These are phyloP conservation scores for Benthosema pterotum DNA, from an alignment of 2,797 vertebrate species.

Conservation along the genomic window DNA sequence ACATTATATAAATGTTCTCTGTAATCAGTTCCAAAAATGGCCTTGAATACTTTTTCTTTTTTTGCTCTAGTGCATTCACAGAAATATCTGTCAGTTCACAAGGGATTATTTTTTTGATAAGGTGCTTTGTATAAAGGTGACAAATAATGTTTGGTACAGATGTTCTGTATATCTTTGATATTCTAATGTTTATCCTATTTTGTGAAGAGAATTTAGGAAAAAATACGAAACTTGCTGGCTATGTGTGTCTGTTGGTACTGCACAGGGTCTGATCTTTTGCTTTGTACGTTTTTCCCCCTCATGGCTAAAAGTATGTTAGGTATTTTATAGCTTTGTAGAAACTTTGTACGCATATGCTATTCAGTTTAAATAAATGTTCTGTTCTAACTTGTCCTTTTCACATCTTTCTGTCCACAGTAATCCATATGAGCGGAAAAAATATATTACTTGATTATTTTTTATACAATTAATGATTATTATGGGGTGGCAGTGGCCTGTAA, in stretches of 20 bases:
- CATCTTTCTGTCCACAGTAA: slow-evolving; percentile 27
- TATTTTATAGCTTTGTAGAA: slow-evolving; percentile 99
- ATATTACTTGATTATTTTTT: background rate
- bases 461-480: background rate
- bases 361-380: slow-evolving; percentile 91
- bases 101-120: slow-evolving; percentile 91
- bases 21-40: slow-evolving; percentile 69
- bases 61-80: slow-evolving; percentile 47
- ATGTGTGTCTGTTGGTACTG: slow-evolving; percentile 88
- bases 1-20: slow-evolving; percentile 55
- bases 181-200: slow-evolving; percentile 86
- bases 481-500: too few species aligned
- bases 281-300: slow-evolving; percentile 90
- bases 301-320: slow-evolving; percentile 95
- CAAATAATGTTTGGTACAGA: slow-evolving; percentile 94
- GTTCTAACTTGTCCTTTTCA: slow-evolving; percentile 50
- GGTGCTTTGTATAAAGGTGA: slow-evolving; percentile 92
- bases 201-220: slow-evolving; percentile 76
- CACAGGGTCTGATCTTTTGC: slow-evolving; percentile 96
- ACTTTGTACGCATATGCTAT: slow-evolving; percentile 98
- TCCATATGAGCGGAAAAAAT: background rate
- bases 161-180: slow-evolving; percentile 97
- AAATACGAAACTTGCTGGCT: slow-evolving; percentile 58
- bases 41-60: slow-evolving; percentile 71
- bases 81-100: slow-evolving; percentile 81